Evolutionary conservation across 2,797 vertebrate genomes (phyloP).

Genomic region (Decapterus maruadsi): DNA sequence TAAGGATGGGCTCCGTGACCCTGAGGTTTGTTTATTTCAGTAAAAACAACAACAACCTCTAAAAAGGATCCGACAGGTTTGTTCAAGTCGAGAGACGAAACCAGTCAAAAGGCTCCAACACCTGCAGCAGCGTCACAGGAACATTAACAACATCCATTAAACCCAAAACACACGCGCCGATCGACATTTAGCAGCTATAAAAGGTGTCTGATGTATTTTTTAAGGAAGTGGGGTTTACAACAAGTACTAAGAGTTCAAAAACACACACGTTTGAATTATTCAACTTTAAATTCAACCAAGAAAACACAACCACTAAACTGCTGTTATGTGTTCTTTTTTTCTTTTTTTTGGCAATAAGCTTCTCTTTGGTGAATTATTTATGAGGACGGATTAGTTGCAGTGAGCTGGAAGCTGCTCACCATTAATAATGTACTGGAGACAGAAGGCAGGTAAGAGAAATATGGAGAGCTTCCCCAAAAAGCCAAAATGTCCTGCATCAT

Average conservation of each 20-base stretch:
- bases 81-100: too few relatives aligned
- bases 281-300: slow-evolving; percentile 1
- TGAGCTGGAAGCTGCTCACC: slow-evolving; percentile 12
- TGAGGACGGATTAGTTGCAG: slow-evolving; percentile 4
- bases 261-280: neutral
- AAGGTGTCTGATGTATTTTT: neutral
- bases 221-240: neutral
- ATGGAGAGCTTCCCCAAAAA: neutral
- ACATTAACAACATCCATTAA: neutral
- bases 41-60: too few relatives aligned
- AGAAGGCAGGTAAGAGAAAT: slow-evolving; percentile 16
- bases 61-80: too few relatives aligned
- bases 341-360: neutral
- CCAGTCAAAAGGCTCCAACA: too few relatives aligned
- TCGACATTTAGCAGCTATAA: neutral
- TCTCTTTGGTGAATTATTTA: slow-evolving; percentile 27
- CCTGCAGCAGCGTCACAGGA: neutral
- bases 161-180: neutral
- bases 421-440: slow-evolving; percentile 35
- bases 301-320: slow-evolving; percentile 24
- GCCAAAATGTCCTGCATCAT: neutral
- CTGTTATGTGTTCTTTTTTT: neutral
- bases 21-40: too few relatives aligned
- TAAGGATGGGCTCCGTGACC: too few relatives aligned
- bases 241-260: neutral